These are phyloP conservation scores for Gryon sp. DNA, from an alignment of 1,140 invertebrate species.

Conservation along the genomic window DNA sequence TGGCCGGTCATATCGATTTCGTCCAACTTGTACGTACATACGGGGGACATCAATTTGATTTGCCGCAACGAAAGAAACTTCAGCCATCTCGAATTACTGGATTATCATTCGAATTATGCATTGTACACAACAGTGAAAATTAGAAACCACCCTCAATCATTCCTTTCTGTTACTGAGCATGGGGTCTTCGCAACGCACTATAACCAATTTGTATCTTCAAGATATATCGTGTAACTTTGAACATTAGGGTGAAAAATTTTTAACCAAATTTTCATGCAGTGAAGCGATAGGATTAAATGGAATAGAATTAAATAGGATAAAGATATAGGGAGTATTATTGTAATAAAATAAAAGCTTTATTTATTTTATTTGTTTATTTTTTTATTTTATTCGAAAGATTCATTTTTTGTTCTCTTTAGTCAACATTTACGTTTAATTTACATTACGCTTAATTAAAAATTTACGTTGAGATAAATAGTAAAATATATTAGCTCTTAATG, in stretches of 20 bases:
- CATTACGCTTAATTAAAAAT: no score
- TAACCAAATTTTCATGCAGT: neutral
- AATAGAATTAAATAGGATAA: no score
- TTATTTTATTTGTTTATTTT: no score
- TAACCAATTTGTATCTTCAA: slow-evolving; percentile 26
- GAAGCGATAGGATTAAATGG: slow-evolving; percentile 35
- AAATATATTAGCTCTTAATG: no score
- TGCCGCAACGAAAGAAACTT: slow-evolving; percentile 41
- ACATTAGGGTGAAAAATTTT: slow-evolving; percentile 2
- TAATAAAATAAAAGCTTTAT: no score
- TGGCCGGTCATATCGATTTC: slow-evolving; percentile 65
- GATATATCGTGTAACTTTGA: slow-evolving; percentile 37
- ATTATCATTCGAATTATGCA: slow-evolving; percentile 52
- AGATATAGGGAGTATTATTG: no score
- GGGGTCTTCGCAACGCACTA: neutral
- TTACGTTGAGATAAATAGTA: no score
- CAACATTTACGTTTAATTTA: no score
- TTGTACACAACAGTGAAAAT: slow-evolving; percentile 43
- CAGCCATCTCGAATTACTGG: slow-evolving; percentile 31
- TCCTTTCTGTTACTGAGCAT: neutral
- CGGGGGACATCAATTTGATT: slow-evolving; percentile 70
- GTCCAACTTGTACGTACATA: slow-evolving; percentile 62
- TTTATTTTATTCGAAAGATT: no score
- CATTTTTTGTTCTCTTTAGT: no score
- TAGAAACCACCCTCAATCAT: slow-evolving; percentile 24